These are phyloP conservation scores for Brachionus plicatilis DNA, from an alignment of 1,140 invertebrate genomes.

Conservation along the genomic window DNA sequence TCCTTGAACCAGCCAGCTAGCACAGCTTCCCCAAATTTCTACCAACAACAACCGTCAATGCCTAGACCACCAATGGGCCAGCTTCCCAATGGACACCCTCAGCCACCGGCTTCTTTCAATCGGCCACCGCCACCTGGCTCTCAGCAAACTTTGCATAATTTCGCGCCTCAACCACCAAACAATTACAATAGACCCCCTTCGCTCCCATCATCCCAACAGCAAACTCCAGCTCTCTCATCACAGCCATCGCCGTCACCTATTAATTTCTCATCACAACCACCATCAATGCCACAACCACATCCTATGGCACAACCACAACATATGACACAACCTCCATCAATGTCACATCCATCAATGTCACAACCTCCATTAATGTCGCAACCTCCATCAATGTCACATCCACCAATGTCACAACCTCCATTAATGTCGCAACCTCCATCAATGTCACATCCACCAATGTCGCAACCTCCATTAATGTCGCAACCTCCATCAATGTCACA, in stretches of 20 bases:
- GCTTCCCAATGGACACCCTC: background rate
- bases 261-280: background rate
- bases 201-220: background rate
- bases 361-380: background rate
- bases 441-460: too few relatives aligned
- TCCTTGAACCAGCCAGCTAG: background rate
- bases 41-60: background rate
- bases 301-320: background rate
- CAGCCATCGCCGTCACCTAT: too few relatives aligned
- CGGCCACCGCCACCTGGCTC: background rate
- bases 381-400: background rate
- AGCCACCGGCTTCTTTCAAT: background rate
- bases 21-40: background rate
- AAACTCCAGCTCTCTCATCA: background rate
- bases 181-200: slow-evolving; percentile 6
- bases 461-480: background rate
- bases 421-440: background rate
- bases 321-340: background rate
- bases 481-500: background rate
- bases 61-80: background rate
- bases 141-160: background rate
- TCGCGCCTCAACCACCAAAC: background rate
- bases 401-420: background rate
- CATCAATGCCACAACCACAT: background rate
- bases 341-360: background rate